Conservation (phyloP, 1,140 invertebrate species). For the Agrypnia vestita region DNA sequence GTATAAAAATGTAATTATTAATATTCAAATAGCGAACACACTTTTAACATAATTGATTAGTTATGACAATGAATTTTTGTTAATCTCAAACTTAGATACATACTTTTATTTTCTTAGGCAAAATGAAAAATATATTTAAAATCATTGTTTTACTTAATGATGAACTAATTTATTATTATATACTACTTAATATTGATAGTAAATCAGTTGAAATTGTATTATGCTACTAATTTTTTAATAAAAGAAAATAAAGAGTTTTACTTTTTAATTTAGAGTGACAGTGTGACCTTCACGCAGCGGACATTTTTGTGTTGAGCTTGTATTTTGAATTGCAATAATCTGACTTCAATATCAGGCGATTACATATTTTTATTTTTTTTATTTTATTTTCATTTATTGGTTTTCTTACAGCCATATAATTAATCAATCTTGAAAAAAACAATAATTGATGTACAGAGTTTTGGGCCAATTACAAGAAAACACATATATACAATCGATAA, state of each 20-base stretch:
- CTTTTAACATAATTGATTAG: not conserved
- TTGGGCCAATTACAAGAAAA: no score
- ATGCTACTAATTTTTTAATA: slow-evolving; percentile 59
- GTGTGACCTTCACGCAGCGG: no score
- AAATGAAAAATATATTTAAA: slow-evolving; percentile 40
- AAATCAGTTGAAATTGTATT: slow-evolving; percentile 58
- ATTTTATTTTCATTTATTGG: no score
- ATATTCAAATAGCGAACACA: slow-evolving; percentile 40
- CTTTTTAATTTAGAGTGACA: no score
- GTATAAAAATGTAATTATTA: slow-evolving; percentile 28
- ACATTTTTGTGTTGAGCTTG: no score
- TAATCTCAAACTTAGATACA: slow-evolving; percentile 29
- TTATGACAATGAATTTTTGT: slow-evolving; percentile 11
- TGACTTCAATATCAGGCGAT: no score
- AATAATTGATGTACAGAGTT: no score
- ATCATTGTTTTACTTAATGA: slow-evolving; percentile 22
- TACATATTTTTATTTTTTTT: no score
- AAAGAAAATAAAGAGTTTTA: slow-evolving; percentile 38
- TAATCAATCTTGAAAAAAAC: no score
- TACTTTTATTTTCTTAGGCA: slow-evolving; percentile 10
- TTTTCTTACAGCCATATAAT: no score
- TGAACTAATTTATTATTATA: slow-evolving; percentile 37
- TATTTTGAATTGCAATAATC: no score
- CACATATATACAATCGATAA: no score
- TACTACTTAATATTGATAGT: slow-evolving; percentile 44